Evolutionary conservation across 2,113 vertebrate genomes (phyloP).

Genomic region (Salvelinus fontinalis): DNA sequence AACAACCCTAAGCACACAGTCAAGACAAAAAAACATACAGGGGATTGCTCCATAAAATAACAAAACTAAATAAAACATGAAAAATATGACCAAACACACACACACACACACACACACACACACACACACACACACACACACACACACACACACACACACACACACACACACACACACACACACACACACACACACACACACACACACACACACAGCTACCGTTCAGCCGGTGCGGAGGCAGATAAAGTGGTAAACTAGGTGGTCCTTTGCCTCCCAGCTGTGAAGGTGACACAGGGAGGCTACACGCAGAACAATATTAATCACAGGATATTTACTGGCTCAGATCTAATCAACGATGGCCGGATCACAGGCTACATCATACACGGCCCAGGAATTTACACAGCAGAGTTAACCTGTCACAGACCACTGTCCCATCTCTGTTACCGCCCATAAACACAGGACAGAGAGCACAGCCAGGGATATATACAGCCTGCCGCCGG

Average conservation of each 20-base stretch:
- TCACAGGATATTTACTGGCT: conserved; percentile 91
- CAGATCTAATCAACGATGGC: conserved; percentile 88
- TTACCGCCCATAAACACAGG: conserved; percentile 59
- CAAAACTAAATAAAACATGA: too few relatives aligned
- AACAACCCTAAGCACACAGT: too few relatives aligned
- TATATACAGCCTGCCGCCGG: conserved; percentile 15
- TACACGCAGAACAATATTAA: conserved; percentile 87
- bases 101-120: conserved; percentile 74
- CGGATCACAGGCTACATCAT: conserved; percentile 83
- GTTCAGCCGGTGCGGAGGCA: conserved; percentile 43
- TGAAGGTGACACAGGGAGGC: conserved; percentile 86
- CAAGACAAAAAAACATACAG: too few relatives aligned
- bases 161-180: conserved; percentile 77
- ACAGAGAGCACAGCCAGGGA: conserved; percentile 26
- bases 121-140: conserved; percentile 80
- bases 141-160: conserved; percentile 67
- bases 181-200: conserved; percentile 53
- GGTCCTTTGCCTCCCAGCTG: conserved; percentile 82
- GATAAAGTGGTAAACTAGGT: conserved; percentile 77
- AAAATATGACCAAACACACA: conserved; percentile 62
- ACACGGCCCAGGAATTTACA: conserved; percentile 79
- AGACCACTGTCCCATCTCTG: conserved; percentile 51
- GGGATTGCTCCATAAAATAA: too few relatives aligned
- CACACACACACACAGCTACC: conserved; percentile 25
- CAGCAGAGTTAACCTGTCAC: conserved; percentile 82